phyloP scores from a whole-genome alignment of 2,797 vertebrate species.

The Enteromius anoplus region DNA sequence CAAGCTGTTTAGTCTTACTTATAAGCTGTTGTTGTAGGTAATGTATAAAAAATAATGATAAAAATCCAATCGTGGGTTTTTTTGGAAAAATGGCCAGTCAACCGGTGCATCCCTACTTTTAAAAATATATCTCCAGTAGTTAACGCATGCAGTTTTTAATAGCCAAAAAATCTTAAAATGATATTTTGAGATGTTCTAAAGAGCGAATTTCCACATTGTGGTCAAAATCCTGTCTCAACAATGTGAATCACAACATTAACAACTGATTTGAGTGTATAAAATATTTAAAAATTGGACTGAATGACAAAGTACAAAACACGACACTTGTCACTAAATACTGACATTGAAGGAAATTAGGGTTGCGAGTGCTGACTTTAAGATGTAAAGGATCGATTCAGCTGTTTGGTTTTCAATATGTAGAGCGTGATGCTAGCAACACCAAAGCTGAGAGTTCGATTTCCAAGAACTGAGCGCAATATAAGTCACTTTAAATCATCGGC shows the following conservation, averaged over 20 bases:
- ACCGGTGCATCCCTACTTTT: neutral
- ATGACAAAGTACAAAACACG: neutral
- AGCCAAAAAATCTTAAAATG: neutral
- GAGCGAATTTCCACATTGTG: neutral
- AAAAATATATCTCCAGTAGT: neutral
- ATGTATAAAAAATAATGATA: too few species aligned
- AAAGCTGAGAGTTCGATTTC: neutral
- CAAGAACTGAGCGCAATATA: neutral
- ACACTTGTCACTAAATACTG: neutral
- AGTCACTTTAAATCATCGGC: neutral
- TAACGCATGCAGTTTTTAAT: neutral
- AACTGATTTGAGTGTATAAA: neutral
- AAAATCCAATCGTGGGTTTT: too few species aligned
- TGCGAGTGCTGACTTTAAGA: neutral
- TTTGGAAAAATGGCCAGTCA: too few species aligned
- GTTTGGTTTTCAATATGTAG: neutral
- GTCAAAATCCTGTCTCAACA: neutral
- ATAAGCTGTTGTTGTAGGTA: neutral
- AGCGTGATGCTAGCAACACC: too few species aligned
- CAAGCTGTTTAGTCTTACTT: neutral
- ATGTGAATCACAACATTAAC: neutral
- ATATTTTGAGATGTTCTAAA: neutral
- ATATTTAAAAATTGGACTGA: neutral
- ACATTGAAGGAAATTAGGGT: neutral
- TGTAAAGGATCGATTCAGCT: neutral